Conservation (phyloP, 2,888 invertebrate genomes). For the Ethmia dodecea region DNA sequence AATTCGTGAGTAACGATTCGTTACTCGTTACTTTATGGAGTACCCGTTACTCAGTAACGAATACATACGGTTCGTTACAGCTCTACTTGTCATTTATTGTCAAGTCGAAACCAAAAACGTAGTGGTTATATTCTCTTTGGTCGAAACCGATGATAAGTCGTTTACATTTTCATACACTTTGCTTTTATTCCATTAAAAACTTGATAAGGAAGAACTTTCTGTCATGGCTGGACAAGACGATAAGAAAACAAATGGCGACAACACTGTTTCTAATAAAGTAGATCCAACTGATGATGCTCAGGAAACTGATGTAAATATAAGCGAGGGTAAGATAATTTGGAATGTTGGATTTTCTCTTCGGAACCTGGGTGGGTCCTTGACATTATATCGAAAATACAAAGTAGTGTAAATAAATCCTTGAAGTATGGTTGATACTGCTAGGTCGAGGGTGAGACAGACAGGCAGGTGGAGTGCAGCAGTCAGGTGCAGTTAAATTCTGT, state of each 20-base stretch:
- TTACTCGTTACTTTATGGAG: too few species aligned
- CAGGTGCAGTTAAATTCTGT: too few species aligned
- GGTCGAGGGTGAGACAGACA: too few species aligned
- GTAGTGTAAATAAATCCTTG: not conserved
- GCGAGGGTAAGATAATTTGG: conserved; percentile 33
- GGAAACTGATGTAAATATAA: conserved; percentile 33
- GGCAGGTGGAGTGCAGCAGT: too few species aligned
- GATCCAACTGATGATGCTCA: conserved; percentile 26
- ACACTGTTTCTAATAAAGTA: conserved; percentile 25
- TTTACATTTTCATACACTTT: not conserved
- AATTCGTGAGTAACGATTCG: too few species aligned
- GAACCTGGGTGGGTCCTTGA: not conserved
- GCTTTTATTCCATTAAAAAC: not conserved
- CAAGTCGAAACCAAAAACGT: too few species aligned
- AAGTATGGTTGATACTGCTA: not conserved
- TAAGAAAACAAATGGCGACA: conserved; percentile 33
- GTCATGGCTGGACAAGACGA: conserved; percentile 46
- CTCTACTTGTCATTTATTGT: too few species aligned
- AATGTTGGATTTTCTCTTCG: not conserved
- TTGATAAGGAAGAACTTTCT: too few species aligned
- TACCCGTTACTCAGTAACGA: too few species aligned
- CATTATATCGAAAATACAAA: not conserved
- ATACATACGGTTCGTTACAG: too few species aligned
- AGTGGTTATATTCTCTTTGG: too few species aligned
- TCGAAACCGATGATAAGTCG: not conserved